Evolutionary conservation across 37 sponge, comb jelly and placozoan species (phyloP).

Genomic region (Crambe crambe): DNA sequence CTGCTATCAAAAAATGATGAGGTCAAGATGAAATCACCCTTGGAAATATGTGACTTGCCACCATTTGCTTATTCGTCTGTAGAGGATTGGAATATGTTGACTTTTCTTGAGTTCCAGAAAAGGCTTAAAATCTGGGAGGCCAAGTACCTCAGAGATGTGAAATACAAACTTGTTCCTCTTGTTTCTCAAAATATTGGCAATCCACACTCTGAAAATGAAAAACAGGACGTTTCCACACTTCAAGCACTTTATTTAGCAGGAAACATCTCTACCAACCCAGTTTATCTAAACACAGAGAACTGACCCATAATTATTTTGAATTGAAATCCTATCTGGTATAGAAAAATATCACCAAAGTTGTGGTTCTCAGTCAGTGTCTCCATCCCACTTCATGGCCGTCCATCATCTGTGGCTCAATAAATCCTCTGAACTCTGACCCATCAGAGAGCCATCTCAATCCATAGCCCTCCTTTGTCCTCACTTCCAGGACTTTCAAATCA

Average conservation of each 20-base stretch:
- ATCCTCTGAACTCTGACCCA: constrained; percentile 84
- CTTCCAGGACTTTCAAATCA: constrained; percentile 66
- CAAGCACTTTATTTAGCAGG: not conserved
- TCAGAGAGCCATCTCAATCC: constrained; percentile 75
- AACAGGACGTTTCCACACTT: not conserved
- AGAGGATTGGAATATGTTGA: not conserved
- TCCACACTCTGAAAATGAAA: not conserved
- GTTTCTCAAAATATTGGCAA: not conserved
- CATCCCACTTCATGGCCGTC: constrained; percentile 63
- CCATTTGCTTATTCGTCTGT: constrained; percentile 8
- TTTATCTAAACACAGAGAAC: not conserved
- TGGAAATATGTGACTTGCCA: not conserved
- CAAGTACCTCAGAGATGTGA: not conserved
- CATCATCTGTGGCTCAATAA: constrained; percentile 86
- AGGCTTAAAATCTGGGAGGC: not conserved
- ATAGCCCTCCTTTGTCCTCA: constrained; percentile 74
- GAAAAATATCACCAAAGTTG: too few species aligned
- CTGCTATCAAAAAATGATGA: not conserved
- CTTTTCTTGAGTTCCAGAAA: not conserved
- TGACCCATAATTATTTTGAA: too few species aligned
- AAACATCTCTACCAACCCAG: not conserved
- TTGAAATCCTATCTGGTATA: too few species aligned
- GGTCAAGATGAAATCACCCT: not conserved
- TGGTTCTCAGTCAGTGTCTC: constrained; percentile 48
- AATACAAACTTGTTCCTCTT: not conserved